Evolutionary conservation across 2,113 vertebrate genomes (phyloP).

Genomic region (Ophiodon elongatus): DNA sequence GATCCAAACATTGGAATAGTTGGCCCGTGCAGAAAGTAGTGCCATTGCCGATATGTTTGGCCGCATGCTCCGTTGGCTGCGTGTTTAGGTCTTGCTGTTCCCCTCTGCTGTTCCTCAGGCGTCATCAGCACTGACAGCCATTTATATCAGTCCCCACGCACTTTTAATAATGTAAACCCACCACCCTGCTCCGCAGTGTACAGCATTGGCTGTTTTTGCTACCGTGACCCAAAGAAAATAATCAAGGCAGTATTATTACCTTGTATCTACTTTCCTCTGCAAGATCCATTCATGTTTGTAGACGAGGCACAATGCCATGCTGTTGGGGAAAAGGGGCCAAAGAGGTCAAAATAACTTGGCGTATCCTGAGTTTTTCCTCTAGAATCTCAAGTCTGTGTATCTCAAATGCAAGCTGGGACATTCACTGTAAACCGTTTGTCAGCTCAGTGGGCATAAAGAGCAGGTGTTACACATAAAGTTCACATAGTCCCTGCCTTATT

Average conservation of each 20-base stretch:
- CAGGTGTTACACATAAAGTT: constrained; percentile 46
- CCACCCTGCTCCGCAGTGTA: background rate
- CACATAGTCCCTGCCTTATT: constrained; percentile 17
- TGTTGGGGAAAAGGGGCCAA: constrained; percentile 45
- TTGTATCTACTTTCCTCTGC: constrained; percentile 65
- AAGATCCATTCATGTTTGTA: constrained; percentile 66
- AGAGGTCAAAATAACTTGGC: constrained; percentile 51
- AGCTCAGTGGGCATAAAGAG: constrained; percentile 20
- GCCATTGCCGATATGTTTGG: constrained; percentile 60
- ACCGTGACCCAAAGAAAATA: constrained; percentile 76
- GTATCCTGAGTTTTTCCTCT: constrained; percentile 9
- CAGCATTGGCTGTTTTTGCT: constrained; percentile 63
- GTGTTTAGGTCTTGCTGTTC: constrained; percentile 66
- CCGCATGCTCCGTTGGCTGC: constrained; percentile 42
- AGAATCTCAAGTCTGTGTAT: constrained; percentile 22
- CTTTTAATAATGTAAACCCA: constrained; percentile 63
- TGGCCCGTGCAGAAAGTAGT: constrained; percentile 61
- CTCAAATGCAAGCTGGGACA: constrained; percentile 1
- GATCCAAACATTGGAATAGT: constrained; percentile 73
- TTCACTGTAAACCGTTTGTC: constrained; percentile 39
- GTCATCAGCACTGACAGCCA: constrained; percentile 65
- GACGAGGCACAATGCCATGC: constrained; percentile 58
- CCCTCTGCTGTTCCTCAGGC: constrained; percentile 66
- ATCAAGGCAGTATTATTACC: constrained; percentile 64
- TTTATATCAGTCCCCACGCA: constrained; percentile 67